phyloP scores from a whole-genome alignment of 2,797 vertebrate genomes.

The Champsocephalus esox region DNA sequence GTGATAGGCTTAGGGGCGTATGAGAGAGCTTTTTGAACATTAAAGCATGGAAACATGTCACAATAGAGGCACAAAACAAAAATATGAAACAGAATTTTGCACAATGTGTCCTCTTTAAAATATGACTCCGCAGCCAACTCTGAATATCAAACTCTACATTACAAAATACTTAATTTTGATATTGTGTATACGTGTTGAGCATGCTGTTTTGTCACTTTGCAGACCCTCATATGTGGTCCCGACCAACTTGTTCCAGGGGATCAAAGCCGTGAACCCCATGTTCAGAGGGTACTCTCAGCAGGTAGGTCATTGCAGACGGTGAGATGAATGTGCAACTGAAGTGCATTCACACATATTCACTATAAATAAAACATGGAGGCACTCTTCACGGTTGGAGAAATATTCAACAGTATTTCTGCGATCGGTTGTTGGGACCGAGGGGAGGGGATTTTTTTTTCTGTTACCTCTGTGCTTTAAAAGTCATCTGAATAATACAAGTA shows the following conservation, averaged over 20 bases:
- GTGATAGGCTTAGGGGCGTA: no score
- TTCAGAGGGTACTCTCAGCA: slow-evolving; percentile 98
- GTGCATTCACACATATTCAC: not conserved
- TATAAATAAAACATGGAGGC: slow-evolving; percentile 25
- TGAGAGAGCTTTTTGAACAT: no score
- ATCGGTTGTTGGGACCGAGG: not conserved
- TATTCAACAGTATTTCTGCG: not conserved
- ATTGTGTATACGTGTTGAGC: slow-evolving; percentile 7
- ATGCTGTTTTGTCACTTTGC: slow-evolving; percentile 56
- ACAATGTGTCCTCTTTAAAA: not conserved
- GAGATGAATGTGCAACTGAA: slow-evolving; percentile 30
- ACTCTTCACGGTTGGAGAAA: slow-evolving; percentile 11
- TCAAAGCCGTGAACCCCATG: slow-evolving; percentile 97
- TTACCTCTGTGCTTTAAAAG: not conserved
- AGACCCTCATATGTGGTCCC: slow-evolving; percentile 96
- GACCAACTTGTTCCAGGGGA: slow-evolving; percentile 98
- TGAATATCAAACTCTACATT: not conserved
- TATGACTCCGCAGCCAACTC: not conserved
- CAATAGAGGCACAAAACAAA: no score
- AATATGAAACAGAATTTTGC: no score
- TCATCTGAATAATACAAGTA: not conserved
- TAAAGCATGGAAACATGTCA: no score
- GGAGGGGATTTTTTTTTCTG: not conserved
- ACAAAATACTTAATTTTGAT: not conserved
- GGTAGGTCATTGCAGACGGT: slow-evolving; percentile 79